Conservation (phyloP, 1,140 invertebrate genomes). For the Nephila pilipes region DNA sequence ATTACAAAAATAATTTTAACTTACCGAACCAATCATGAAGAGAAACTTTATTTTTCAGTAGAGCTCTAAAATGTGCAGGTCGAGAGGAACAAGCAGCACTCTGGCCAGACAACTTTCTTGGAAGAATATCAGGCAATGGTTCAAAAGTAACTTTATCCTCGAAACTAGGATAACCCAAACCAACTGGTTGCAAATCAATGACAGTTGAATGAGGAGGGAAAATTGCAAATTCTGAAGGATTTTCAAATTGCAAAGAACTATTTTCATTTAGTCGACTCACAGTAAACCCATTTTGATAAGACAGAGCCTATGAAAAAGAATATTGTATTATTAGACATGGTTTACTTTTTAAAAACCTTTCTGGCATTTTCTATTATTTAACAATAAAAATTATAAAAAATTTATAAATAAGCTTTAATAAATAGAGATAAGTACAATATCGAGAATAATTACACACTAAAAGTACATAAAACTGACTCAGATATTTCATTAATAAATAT, state of each 20-base stretch:
- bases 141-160: slow-evolving; percentile 79
- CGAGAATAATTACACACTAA: no score
- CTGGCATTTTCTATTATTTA: not conserved
- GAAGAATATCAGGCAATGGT: slow-evolving; percentile 80
- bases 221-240: slow-evolving; percentile 69
- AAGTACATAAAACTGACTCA: no score
- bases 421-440: no score
- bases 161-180: slow-evolving; percentile 7
- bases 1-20: slow-evolving; percentile 53
- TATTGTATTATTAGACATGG: not conserved
- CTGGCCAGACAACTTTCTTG: slow-evolving; percentile 52
- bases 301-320: slow-evolving; percentile 42
- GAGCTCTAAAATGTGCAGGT: slow-evolving; percentile 78
- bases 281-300: slow-evolving; percentile 69
- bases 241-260: slow-evolving; percentile 63
- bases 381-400: no score
- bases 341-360: not conserved
- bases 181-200: slow-evolving; percentile 67
- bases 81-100: slow-evolving; percentile 58
- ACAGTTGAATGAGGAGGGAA: slow-evolving; percentile 72
- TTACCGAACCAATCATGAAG: slow-evolving; percentile 82
- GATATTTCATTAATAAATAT: no score
- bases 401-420: no score
- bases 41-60: slow-evolving; percentile 75
- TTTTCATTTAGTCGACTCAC: slow-evolving; percentile 59